These are phyloP conservation scores for Drosophila diplacantha DNA, from an alignment of 2,888 invertebrate species.

Conservation along the genomic window DNA sequence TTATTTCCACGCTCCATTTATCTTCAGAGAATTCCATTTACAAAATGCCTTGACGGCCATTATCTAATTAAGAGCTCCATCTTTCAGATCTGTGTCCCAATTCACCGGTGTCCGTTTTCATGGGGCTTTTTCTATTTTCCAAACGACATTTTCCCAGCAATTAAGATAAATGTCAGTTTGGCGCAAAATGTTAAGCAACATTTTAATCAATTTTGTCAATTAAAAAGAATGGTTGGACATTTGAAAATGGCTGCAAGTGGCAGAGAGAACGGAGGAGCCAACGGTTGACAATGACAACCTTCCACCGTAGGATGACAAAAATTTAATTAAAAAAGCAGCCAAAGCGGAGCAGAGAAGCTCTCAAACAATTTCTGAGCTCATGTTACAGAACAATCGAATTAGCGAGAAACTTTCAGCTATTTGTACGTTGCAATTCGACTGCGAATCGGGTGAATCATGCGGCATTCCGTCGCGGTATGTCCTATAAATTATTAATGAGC, in stretches of 20 bases:
- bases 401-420: constrained; percentile 15
- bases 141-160: constrained; percentile 47
- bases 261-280: constrained; percentile 16
- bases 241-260: constrained; percentile 31
- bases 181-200: constrained; percentile 61
- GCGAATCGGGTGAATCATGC: constrained; percentile 28
- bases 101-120: constrained; percentile 18
- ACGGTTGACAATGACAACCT: constrained; percentile 48
- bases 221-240: constrained; percentile 52
- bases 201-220: constrained; percentile 73
- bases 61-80: constrained; percentile 61
- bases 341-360: constrained; percentile 36
- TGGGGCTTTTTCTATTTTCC: constrained; percentile 20
- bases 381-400: constrained; percentile 57
- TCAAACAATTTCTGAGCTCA: constrained; percentile 54
- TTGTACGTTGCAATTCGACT: constrained; percentile 9
- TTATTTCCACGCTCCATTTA: constrained; percentile 20
- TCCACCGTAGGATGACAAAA: constrained; percentile 24
- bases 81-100: constrained; percentile 35
- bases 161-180: constrained; percentile 69
- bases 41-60: constrained; percentile 42
- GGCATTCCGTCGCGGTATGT: constrained; percentile 45
- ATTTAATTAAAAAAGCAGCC: constrained; percentile 47
- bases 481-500: constrained; percentile 67
- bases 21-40: constrained; percentile 30